Evolutionary conservation across 1,140 invertebrate genomes (phyloP), one percentile per base, ranked within the genome.

Genomic region (Panulirus ornatus): DNA sequence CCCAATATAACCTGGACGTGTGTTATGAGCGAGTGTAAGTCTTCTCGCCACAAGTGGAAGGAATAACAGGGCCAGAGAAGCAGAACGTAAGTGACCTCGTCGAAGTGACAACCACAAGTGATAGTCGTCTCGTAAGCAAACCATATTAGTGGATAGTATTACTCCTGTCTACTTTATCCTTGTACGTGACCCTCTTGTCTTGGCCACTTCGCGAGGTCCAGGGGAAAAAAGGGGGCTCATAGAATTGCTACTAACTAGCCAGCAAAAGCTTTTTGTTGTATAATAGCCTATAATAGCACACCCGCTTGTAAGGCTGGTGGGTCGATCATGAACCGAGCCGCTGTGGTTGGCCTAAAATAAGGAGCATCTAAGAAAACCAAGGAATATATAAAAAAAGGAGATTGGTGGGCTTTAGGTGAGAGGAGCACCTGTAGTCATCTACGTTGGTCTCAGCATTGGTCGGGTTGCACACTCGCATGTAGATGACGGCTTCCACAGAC

Each of bases 401-500:
- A 42, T 34, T 30, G 58, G 79, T 36, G 70, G 70, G 63, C 30
- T 40, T 30, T 70, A 66, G 66, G 44, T 44, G 40, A 40, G 42
- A 63, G 66, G 82, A 81, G 85, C 85, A 89, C 87, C 87, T 89
- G 87, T 89, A 89, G 70, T 89, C 87, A 83, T 89, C 87, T 82
- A 89, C 94, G 91, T 94, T 94, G 36, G 94, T 93, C 38, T 93
- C 91, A 30, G 94, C 94, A 27, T 94, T 93, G 1, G 94, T 95
- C 0, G 95, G 94, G 92, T 95, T 94, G 88, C 92, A 94, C 36
- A 95, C 93, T 75, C 94, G 93, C 92, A 95, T 95, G 92, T 95
- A 95, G 38, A 95, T 94, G 58, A 94, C 94, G 16, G 95, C 95
- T 93, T 95, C 95, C 42, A 95, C 95, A 1, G 95, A 94, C n/a